These are phyloP conservation scores for Planiliza haematocheilus DNA, from an alignment of 2,113 vertebrate genomes.

Conservation along the genomic window DNA sequence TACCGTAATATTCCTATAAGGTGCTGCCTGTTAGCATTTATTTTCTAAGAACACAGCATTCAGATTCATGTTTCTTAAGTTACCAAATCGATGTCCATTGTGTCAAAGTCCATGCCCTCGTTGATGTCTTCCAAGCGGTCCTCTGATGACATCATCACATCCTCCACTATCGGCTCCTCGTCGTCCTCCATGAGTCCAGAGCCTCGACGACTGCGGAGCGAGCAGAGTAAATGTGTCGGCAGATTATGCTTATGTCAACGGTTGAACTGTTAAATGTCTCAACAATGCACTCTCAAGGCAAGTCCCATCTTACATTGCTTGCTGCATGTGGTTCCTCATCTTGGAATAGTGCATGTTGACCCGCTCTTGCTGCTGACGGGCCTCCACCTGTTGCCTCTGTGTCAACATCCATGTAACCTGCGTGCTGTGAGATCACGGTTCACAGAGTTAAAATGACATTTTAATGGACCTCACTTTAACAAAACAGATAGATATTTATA, in stretches of 20 bases:
- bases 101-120: constrained; percentile 98
- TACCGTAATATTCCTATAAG: background rate
- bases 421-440: constrained; percentile 80
- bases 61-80: constrained; percentile 34
- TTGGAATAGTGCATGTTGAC: constrained; percentile 93
- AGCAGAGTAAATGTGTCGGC: constrained; percentile 20
- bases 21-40: background rate
- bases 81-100: constrained; percentile 99
- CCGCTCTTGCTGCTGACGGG: constrained; percentile 93
- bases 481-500: background rate
- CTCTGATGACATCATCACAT: constrained; percentile 99
- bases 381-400: constrained; percentile 94
- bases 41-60: background rate
- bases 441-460: background rate
- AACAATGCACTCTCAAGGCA: background rate
- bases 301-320: constrained; percentile 88
- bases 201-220: constrained; percentile 88
- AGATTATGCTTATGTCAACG: background rate
- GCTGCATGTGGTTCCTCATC: constrained; percentile 96
- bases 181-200: constrained; percentile 98
- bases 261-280: background rate
- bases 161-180: constrained; percentile 98
- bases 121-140: constrained; percentile 96
- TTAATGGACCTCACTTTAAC: background rate
- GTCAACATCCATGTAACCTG: constrained; percentile 99